Evolutionary conservation across 2,797 vertebrate genomes (phyloP).

Genomic region (Myripristis jacobus): DNA sequence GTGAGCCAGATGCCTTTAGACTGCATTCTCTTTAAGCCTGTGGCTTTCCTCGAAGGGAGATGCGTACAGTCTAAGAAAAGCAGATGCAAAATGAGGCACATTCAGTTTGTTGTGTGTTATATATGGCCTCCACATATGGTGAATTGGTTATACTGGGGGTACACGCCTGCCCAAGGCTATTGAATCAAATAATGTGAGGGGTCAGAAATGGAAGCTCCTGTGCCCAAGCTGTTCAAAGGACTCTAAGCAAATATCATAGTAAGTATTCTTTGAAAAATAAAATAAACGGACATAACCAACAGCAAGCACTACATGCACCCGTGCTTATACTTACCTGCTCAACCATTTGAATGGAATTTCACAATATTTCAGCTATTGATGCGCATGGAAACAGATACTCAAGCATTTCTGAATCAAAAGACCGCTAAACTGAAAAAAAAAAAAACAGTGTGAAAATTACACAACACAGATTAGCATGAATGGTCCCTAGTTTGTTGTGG

Average conservation of each 20-base stretch:
- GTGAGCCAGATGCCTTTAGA: slow-evolving; percentile 87
- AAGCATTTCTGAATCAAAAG: slow-evolving; percentile 49
- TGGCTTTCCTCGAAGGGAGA: slow-evolving; percentile 96
- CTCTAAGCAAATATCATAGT: slow-evolving; percentile 94
- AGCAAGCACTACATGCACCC: slow-evolving; percentile 57
- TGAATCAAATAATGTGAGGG: slow-evolving; percentile 91
- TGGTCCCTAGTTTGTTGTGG: slow-evolving; percentile 13
- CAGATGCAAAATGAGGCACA: slow-evolving; percentile 88
- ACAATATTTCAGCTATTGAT: slow-evolving; percentile 32
- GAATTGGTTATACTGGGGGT: slow-evolving; percentile 97
- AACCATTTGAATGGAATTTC: slow-evolving; percentile 37
- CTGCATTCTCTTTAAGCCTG: slow-evolving; percentile 92
- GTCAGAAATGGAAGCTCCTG: slow-evolving; percentile 92
- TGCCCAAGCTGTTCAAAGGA: slow-evolving; percentile 96
- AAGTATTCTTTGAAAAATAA: slow-evolving; percentile 93
- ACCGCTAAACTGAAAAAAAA: slow-evolving; percentile 1
- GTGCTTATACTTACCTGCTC: slow-evolving; percentile 52
- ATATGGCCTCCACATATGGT: slow-evolving; percentile 91
- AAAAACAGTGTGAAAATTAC: slow-evolving; percentile 36
- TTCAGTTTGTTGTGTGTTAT: slow-evolving; percentile 97
- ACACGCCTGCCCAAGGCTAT: slow-evolving; percentile 94
- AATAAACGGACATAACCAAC: slow-evolving; percentile 64
- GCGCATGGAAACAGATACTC: slow-evolving; percentile 50
- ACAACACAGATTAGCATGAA: slow-evolving; percentile 43
- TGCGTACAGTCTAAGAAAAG: slow-evolving; percentile 91